Percentiles rank a stretch among this genome's conserved stretches.
Evolutionary conservation across 2,797 vertebrate species (phyloP).

Genomic region (Linurgus olivaceus): DNA sequence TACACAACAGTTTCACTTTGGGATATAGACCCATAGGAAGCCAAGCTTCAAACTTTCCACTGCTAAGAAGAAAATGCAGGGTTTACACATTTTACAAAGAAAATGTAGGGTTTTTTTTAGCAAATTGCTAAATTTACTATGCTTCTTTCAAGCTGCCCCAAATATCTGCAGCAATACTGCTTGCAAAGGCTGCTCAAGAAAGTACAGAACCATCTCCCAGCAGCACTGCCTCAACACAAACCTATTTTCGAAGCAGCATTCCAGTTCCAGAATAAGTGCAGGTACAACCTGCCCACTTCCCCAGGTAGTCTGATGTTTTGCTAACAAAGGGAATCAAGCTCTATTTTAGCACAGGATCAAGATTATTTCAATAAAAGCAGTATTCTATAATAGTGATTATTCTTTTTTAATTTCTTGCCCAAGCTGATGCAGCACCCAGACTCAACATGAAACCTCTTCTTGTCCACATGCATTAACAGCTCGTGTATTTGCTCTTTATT

Average conservation of each 20-base stretch:
- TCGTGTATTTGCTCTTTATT: background rate
- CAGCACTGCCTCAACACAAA: background rate
- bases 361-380: background rate
- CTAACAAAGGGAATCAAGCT: background rate
- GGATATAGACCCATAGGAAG: background rate
- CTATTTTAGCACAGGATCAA: background rate
- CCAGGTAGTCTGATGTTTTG: background rate
- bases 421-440: background rate
- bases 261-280: background rate
- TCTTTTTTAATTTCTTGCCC: background rate
- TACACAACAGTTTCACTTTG: background rate
- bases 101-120: accelerated
- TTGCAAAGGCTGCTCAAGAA: background rate
- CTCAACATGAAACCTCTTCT: background rate
- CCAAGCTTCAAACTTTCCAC: background rate
- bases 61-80: background rate
- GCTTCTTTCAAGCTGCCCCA: background rate
- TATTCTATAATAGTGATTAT: background rate
- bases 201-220: background rate
- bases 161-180: background rate
- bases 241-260: accelerated
- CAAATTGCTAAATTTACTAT: background rate
- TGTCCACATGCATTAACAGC: background rate
- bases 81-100: background rate
- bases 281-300: accelerated